Conservation (phyloP, 2,113 vertebrate genomes). For the Sapayoa aenigma region DNA sequence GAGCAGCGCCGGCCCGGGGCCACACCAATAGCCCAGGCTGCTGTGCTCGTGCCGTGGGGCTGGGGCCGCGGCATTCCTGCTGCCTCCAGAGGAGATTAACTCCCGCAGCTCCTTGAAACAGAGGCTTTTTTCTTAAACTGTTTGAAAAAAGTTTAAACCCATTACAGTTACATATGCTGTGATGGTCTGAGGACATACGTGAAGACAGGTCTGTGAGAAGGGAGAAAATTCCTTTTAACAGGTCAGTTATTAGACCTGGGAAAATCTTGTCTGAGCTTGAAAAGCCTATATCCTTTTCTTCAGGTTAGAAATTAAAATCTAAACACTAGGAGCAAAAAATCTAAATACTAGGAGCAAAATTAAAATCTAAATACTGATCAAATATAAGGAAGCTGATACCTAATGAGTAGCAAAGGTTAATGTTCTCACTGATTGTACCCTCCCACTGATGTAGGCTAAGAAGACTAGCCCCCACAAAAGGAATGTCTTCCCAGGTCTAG, state of each 20-base stretch:
- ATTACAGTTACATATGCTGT: no score
- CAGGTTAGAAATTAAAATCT: not conserved
- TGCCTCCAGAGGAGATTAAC: no score
- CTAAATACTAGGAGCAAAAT: not conserved
- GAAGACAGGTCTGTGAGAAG: not conserved
- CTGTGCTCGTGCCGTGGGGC: no score
- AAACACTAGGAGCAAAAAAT: not conserved
- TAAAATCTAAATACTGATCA: not conserved
- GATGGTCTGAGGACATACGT: no score
- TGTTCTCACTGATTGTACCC: not conserved
- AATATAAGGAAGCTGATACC: not conserved
- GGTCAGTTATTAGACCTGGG: not conserved
- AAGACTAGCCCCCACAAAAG: not conserved
- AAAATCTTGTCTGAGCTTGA: not conserved
- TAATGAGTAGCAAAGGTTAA: not conserved
- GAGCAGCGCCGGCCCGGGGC: no score
- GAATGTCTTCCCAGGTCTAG: not conserved
- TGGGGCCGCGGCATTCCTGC: no score
- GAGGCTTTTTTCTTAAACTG: no score
- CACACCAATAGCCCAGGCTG: no score
- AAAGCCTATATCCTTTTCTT: not conserved
- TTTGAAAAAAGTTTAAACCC: no score
- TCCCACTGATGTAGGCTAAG: not conserved
- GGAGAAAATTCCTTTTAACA: not conserved
- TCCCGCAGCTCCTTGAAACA: no score